phyloP scores from a whole-genome alignment of 2,888 invertebrate genomes.

The Octonoba sinensis region DNA sequence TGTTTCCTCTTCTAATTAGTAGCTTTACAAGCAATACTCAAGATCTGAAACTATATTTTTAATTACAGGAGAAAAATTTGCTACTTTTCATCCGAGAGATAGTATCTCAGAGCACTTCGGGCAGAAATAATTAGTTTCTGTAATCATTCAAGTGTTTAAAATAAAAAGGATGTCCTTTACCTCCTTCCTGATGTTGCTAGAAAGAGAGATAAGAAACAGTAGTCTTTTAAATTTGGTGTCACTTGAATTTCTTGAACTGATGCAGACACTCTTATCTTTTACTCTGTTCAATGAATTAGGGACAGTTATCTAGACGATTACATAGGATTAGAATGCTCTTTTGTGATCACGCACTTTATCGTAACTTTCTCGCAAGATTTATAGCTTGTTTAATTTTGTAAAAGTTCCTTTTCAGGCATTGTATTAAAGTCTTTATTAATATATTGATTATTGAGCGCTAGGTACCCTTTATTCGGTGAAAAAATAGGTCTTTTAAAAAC shows the following conservation, averaged over 20 bases:
- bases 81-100: conserved; percentile 10
- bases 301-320: conserved; percentile 23
- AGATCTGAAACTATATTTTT: conserved; percentile 33
- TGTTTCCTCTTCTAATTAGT: conserved; percentile 30
- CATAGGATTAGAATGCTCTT: not conserved
- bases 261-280: conserved; percentile 24
- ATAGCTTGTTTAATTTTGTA: too few relatives aligned
- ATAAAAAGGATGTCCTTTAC: conserved; percentile 39
- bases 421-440: too few relatives aligned
- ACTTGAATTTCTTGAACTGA: conserved; percentile 38
- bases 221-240: conserved; percentile 32
- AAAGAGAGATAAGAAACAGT: conserved; percentile 30
- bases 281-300: conserved; percentile 25
- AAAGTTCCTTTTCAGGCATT: too few relatives aligned
- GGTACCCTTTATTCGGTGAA: too few relatives aligned
- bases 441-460: too few relatives aligned
- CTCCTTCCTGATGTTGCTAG: not conserved
- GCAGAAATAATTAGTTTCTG: conserved; percentile 58
- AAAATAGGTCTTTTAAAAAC: too few relatives aligned
- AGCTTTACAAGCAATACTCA: conserved; percentile 8
- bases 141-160: conserved; percentile 25
- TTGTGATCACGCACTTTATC: not conserved
- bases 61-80: conserved; percentile 35
- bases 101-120: conserved; percentile 40
- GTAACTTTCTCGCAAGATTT: too few relatives aligned